These are phyloP conservation scores for Protula sp. DNA, from an alignment of 2,888 invertebrate species.

Conservation along the genomic window DNA sequence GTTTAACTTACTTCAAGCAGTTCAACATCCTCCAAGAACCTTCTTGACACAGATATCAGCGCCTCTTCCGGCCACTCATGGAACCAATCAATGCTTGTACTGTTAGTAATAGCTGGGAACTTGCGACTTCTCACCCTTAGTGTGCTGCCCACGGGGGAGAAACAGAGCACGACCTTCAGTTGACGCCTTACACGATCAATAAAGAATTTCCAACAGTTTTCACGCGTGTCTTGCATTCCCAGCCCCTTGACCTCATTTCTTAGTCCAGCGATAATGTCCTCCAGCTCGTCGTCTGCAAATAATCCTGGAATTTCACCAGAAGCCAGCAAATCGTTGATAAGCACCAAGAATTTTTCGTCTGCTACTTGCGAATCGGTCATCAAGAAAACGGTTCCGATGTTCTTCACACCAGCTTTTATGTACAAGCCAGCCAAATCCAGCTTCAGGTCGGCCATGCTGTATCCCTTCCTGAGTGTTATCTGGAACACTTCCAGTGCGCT, in stretches of 20 bases:
- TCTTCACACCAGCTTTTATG: slow-evolving; percentile 85
- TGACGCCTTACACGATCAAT: slow-evolving; percentile 82
- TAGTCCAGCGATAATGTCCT: slow-evolving; percentile 83
- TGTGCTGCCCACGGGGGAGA: slow-evolving; percentile 93
- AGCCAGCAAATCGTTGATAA: slow-evolving; percentile 90
- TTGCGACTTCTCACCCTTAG: slow-evolving; percentile 84
- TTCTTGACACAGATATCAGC: slow-evolving; percentile 83
- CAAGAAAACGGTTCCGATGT: slow-evolving; percentile 89
- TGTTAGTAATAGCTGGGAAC: slow-evolving; percentile 92
- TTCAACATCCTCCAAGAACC: slow-evolving; percentile 75
- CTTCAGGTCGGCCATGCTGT: slow-evolving; percentile 77
- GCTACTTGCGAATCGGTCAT: slow-evolving; percentile 97
- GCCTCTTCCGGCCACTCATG: slow-evolving; percentile 99
- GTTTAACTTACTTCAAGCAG: slow-evolving; percentile 74
- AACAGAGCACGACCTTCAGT: slow-evolving; percentile 81
- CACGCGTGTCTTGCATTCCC: slow-evolving; percentile 82
- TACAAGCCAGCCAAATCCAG: slow-evolving; percentile 80
- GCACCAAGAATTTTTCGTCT: slow-evolving; percentile 87
- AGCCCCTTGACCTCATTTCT: slow-evolving; percentile 61
- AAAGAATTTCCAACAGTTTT: slow-evolving; percentile 97
- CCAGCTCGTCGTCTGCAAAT: slow-evolving; percentile 91
- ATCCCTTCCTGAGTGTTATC: slow-evolving; percentile 84
- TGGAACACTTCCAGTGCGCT: slow-evolving; percentile 90
- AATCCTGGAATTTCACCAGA: slow-evolving; percentile 94
- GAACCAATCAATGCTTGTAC: slow-evolving; percentile 95